phyloP scores from a whole-genome alignment of 2,797 vertebrate species.

The Hemitrygon akajei region DNA sequence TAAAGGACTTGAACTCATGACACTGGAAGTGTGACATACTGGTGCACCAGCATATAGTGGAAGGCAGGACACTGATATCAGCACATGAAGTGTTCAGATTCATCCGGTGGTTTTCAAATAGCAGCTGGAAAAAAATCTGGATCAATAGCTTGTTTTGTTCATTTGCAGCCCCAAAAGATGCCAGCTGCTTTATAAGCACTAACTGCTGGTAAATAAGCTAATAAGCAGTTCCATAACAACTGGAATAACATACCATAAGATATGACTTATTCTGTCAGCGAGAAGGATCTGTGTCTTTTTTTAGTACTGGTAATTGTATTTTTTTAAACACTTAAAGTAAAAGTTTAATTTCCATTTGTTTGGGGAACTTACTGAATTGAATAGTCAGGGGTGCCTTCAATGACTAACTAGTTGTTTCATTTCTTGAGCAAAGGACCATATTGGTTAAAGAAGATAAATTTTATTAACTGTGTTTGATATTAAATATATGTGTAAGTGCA shows the following conservation, averaged over 20 bases:
- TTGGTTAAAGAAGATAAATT: background rate
- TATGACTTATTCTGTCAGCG: background rate
- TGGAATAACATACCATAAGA: background rate
- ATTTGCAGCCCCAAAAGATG: background rate
- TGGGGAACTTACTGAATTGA: background rate
- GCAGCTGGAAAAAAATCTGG: background rate
- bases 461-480: background rate
- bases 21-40: background rate
- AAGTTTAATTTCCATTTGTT: background rate
- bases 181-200: background rate
- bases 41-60: background rate
- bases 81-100: background rate
- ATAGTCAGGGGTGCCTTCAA: background rate
- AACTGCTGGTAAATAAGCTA: background rate
- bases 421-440: background rate
- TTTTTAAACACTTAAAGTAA: background rate
- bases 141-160: background rate
- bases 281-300: background rate
- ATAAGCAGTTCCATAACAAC: background rate
- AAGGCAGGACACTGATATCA: background rate
- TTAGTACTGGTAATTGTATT: background rate
- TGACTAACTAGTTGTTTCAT: background rate
- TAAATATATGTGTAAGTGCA: background rate
- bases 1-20: background rate
- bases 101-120: background rate